Evolutionary conservation across 2,797 vertebrate genomes (phyloP).

Genomic region (Neosilurus mollespiculum): DNA sequence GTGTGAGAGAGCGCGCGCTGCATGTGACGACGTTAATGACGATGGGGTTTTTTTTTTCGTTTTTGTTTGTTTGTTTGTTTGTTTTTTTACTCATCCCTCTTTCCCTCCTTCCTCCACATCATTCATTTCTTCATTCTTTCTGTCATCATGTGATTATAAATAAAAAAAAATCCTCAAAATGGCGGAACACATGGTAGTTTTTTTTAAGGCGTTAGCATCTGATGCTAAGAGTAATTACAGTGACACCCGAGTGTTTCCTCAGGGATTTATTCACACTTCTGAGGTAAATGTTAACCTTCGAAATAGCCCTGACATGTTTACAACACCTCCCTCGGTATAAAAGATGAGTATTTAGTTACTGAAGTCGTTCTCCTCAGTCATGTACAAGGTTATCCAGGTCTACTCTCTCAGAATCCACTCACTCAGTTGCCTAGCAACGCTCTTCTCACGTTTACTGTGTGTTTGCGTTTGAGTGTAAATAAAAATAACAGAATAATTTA

Average conservation of each 20-base stretch:
- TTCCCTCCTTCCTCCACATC: not conserved
- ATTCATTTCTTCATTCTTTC: not conserved
- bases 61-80: too few relatives aligned
- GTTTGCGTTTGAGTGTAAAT: not conserved
- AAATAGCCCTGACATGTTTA: not conserved
- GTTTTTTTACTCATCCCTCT: not conserved
- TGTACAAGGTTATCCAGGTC: not conserved
- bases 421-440: conserved; percentile 16
- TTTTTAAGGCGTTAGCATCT: not conserved
- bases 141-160: not conserved
- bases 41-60: too few relatives aligned
- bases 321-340: not conserved
- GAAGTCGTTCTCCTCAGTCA: not conserved
- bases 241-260: not conserved
- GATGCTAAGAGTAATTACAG: not conserved
- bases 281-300: not conserved
- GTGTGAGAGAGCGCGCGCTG: not conserved
- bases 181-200: not conserved
- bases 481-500: not conserved
- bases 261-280: not conserved
- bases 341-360: not conserved
- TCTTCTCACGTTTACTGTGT: not conserved
- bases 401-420: not conserved
- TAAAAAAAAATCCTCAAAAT: not conserved
- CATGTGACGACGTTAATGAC: conserved; percentile 17